Conservation (phyloP, 1,140 invertebrate genomes). For the Oryzaephilus surinamensis region DNA sequence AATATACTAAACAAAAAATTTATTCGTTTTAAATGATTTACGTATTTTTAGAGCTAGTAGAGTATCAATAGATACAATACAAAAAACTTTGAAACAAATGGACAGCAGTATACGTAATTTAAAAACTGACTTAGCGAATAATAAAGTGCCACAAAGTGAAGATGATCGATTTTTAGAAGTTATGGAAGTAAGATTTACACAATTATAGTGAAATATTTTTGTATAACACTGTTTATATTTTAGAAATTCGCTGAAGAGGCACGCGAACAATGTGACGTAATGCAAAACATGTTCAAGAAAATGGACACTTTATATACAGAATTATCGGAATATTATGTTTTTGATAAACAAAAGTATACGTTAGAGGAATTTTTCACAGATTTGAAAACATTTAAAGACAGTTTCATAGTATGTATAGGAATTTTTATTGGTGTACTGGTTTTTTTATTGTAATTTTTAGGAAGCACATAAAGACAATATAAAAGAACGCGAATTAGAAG, state of each 20-base stretch:
- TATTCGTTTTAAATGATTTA: constrained; percentile 7
- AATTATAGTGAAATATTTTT: constrained; percentile 3
- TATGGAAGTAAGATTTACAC: constrained; percentile 59
- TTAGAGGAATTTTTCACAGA: constrained; percentile 95
- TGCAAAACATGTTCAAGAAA: constrained; percentile 89
- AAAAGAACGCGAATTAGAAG: constrained; percentile 72
- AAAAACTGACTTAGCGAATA: constrained; percentile 79
- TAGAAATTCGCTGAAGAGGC: constrained; percentile 63
- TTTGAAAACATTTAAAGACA: constrained; percentile 90
- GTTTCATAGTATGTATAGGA: constrained; percentile 61
- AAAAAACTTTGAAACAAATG: constrained; percentile 78
- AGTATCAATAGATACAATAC: constrained; percentile 77
- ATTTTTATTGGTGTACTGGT: constrained; percentile 1
- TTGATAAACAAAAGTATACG: constrained; percentile 88
- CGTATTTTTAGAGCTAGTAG: constrained; percentile 51
- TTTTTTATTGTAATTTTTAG: constrained; percentile 36
- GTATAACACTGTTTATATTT: neutral
- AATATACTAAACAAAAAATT: neutral
- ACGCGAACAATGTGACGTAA: constrained; percentile 71
- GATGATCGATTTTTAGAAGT: constrained; percentile 75
- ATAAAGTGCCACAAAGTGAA: constrained; percentile 59
- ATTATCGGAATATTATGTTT: constrained; percentile 83
- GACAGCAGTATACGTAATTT: constrained; percentile 74
- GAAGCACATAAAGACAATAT: constrained; percentile 78
- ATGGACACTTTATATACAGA: constrained; percentile 80